Percentiles rank a stretch among this genome's conserved stretches.
phyloP scores from a whole-genome alignment of 2,113 vertebrate genomes.

The Pithys albifrons region DNA sequence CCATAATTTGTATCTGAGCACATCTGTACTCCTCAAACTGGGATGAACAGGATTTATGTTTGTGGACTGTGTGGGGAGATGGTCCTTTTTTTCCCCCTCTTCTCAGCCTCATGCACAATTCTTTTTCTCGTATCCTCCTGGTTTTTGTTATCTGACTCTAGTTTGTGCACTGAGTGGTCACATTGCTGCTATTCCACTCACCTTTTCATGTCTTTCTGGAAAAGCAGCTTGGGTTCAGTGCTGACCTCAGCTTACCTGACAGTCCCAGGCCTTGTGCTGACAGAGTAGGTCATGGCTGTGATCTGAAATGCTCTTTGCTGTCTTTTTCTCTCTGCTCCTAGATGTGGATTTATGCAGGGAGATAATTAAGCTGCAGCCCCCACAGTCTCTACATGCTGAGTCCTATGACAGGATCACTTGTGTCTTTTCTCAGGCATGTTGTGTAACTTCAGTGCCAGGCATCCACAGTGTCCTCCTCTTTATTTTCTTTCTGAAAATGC shows the following conservation, averaged over 20 bases:
- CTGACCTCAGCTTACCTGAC: slow-evolving; percentile 29
- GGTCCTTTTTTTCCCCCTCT: background rate
- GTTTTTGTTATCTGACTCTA: background rate
- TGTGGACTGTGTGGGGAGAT: background rate
- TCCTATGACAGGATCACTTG: background rate
- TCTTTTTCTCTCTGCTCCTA: background rate
- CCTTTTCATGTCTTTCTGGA: background rate
- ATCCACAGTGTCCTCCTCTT: background rate
- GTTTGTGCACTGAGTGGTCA: background rate
- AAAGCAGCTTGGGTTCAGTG: background rate
- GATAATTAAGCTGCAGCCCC: background rate
- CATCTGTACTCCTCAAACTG: background rate
- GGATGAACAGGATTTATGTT: background rate
- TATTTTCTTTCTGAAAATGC: background rate
- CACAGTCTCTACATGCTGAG: background rate
- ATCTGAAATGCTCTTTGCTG: slow-evolving; percentile 17
- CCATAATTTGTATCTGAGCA: background rate
- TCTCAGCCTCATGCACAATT: background rate
- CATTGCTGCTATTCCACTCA: background rate
- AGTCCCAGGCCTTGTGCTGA: background rate
- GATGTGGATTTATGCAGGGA: background rate
- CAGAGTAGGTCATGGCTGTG: background rate
- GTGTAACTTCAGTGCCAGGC: background rate
- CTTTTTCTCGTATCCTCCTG: background rate
- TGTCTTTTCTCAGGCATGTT: background rate